These are phyloP conservation scores for Poicephalus meyeri DNA, from an alignment of 2,113 vertebrate genomes.

Conservation along the genomic window DNA sequence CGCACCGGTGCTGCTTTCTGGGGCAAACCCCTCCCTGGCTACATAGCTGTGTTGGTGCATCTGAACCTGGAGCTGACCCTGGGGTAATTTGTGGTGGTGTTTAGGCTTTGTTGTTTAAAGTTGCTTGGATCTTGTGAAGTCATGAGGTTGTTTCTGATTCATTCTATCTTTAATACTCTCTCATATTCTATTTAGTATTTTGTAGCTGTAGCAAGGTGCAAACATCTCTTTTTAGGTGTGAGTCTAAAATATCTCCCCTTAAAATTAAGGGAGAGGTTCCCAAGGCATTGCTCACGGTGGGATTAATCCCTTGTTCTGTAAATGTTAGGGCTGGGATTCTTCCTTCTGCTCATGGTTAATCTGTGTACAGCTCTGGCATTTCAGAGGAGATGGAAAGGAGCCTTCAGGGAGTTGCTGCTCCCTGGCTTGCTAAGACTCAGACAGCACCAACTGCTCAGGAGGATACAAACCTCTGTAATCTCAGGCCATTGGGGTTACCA, in stretches of 20 bases:
- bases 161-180: neutral
- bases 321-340: neutral
- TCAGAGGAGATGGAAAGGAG: neutral
- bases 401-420: neutral
- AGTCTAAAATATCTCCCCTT: neutral
- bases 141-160: neutral
- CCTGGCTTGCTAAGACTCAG: neutral
- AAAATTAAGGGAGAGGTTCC: neutral
- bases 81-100: neutral
- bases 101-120: neutral
- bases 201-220: neutral
- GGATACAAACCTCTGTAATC: neutral
- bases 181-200: rapidly evolving
- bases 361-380: rapidly evolving
- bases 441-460: neutral
- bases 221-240: neutral
- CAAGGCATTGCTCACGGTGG: rapidly evolving
- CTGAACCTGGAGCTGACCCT: neutral
- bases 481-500: neutral
- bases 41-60: rapidly evolving
- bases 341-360: neutral
- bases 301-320: neutral
- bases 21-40: rapidly evolving
- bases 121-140: neutral
- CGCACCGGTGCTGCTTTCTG: neutral